phyloP scores from a whole-genome alignment of 2,797 vertebrate species.

The Rhincodon typus region DNA sequence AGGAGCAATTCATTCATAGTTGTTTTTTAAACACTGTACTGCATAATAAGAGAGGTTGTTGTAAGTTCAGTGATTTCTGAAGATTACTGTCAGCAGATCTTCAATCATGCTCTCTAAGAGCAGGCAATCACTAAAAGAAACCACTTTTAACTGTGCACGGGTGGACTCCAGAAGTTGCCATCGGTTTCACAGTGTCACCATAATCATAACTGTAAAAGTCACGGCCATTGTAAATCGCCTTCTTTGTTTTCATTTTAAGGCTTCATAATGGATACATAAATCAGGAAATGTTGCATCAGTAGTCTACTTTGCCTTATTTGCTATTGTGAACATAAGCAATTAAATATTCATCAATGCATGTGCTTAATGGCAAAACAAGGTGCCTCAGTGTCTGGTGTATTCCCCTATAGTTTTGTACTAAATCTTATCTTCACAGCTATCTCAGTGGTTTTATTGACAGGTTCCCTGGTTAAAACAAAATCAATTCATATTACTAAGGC shows the following conservation, averaged over 20 bases:
- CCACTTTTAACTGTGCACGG: neutral
- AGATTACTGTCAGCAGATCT: neutral
- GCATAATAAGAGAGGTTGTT: neutral
- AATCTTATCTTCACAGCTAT: neutral
- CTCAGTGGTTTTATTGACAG: neutral
- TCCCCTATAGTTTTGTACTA: neutral
- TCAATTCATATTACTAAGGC: neutral
- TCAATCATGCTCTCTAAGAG: neutral
- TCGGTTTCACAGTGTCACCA: neutral
- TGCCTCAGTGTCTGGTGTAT: constrained; percentile 4
- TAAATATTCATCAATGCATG: neutral
- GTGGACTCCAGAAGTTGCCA: neutral
- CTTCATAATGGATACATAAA: neutral
- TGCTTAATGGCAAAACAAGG: neutral
- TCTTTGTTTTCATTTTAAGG: neutral
- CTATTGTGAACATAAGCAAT: neutral
- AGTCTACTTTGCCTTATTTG: neutral
- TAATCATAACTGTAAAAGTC: neutral
- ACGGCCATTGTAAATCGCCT: neutral
- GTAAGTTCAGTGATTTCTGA: neutral
- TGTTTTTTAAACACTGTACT: neutral
- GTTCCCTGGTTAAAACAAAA: neutral
- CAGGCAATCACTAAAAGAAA: neutral
- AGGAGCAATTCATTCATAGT: neutral
- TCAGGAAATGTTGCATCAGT: neutral